Conservation (phyloP, 2,888 invertebrate genomes). For the Cephonodes hylas region DNA sequence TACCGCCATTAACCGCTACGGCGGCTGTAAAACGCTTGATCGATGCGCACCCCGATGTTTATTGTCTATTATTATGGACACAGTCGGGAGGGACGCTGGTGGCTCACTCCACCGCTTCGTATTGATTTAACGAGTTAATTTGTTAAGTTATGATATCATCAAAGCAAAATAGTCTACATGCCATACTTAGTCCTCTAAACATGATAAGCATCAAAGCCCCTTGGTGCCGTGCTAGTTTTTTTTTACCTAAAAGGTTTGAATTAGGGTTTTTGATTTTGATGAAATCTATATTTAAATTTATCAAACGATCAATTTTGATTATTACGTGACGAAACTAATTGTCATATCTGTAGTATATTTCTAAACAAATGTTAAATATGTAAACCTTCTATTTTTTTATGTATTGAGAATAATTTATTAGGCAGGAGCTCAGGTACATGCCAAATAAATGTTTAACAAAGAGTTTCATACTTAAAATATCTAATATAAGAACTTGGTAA, state of each 20-base stretch:
- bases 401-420: not conserved
- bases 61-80: conserved; percentile 51
- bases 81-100: conserved; percentile 35
- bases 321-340: too few relatives aligned
- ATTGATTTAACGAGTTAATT: conserved; percentile 3
- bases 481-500: not conserved
- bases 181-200: too few relatives aligned
- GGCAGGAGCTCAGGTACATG: not conserved
- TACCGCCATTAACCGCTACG: conserved; percentile 69
- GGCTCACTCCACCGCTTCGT: conserved; percentile 23
- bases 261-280: too few relatives aligned
- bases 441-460: not conserved
- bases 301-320: too few relatives aligned
- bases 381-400: not conserved
- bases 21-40: conserved; percentile 72
- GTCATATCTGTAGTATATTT: too few relatives aligned
- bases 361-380: too few relatives aligned
- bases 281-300: too few relatives aligned
- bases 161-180: too few relatives aligned
- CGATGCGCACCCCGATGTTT: conserved; percentile 63
- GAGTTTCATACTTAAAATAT: not conserved
- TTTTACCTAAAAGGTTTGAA: too few relatives aligned
- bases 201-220: too few relatives aligned
- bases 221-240: too few relatives aligned
- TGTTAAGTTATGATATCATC: not conserved